Conservation (phyloP, 2,797 vertebrate species). For the Oceanodroma leucorhoa region DNA sequence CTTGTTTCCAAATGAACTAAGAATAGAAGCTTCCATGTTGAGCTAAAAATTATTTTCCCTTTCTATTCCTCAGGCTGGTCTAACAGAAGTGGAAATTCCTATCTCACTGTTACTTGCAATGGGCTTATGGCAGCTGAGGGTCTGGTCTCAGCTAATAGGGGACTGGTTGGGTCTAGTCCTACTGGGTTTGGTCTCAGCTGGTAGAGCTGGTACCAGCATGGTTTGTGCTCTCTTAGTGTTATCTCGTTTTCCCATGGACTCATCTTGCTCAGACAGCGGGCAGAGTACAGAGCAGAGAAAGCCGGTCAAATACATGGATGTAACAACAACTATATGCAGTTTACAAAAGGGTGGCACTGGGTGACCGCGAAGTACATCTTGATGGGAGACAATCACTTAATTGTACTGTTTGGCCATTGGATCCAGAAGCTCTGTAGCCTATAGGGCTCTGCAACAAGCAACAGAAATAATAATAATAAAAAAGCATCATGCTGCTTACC, state of each 20-base stretch:
- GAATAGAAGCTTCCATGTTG: neutral
- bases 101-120: neutral
- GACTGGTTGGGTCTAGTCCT: neutral
- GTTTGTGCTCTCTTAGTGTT: neutral
- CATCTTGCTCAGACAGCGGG: neutral
- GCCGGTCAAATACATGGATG: accelerated
- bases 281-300: neutral
- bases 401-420: neutral
- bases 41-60: neutral
- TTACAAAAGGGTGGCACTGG: neutral
- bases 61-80: neutral
- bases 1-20: neutral
- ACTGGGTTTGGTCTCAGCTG: neutral
- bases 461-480: neutral
- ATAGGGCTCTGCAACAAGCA: neutral
- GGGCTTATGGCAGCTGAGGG: neutral
- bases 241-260: neutral
- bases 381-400: neutral
- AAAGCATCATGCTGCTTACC: neutral
- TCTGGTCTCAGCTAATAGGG: neutral
- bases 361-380: neutral
- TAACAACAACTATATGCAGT: neutral
- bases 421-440: neutral
- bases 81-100: neutral
- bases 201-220: neutral